Evolutionary conservation across 1,140 invertebrate species (phyloP), one percentile per base, ranked within the genome.

Genomic region (Neotoxoptera formosana): DNA sequence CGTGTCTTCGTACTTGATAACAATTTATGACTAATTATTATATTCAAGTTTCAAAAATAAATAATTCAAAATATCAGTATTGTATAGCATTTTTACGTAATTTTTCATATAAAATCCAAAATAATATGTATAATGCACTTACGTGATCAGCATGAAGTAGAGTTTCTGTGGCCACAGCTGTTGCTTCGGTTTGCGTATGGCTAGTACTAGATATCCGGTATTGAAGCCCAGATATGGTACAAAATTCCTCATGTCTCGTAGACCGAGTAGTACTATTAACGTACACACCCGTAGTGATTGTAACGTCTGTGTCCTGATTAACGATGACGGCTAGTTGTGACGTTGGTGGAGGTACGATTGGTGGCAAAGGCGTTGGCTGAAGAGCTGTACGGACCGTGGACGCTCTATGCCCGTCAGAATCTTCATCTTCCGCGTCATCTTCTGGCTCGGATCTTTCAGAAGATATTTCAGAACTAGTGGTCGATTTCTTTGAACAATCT

Each of bases 211-310:
- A 96, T 94, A 97, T 97, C 89, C 97, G 96, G 95, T 98, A 98
- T 95, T 98, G 97, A 97, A 98, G 97, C 47, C 97, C 97, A 36
- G 97, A 97, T 94, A 97, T 97, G 93, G 97, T 97, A 95, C 97
- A 98, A 94, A 97, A 98, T 53, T 97, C 97, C 95, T 98, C 97
- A 94, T 97, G 97, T 95, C 96, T 97, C 94, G 96, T 97, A 86
- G 96, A 97, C 95, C 95, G 96, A 93, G 96, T 98, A 95, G 97
- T 97, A 93, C 96, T 96, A 95, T 97, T 97, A 81, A 97, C 96
- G 94, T 97, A 97, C 90, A 98, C 97, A 45, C 97, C 97, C 2
- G 97, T 98, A 2, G 97, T 98, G 93, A 98, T 98, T 86, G 97
- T 98, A 1, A 98, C 97, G 94, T 98, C 97, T 0, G 97, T 97